A percentile compares a stretch with the other conserved stretches of the same genome.
These are phyloP conservation scores for Drosophila leontia DNA, from an alignment of 1,140 invertebrate species.

Conservation along the genomic window DNA sequence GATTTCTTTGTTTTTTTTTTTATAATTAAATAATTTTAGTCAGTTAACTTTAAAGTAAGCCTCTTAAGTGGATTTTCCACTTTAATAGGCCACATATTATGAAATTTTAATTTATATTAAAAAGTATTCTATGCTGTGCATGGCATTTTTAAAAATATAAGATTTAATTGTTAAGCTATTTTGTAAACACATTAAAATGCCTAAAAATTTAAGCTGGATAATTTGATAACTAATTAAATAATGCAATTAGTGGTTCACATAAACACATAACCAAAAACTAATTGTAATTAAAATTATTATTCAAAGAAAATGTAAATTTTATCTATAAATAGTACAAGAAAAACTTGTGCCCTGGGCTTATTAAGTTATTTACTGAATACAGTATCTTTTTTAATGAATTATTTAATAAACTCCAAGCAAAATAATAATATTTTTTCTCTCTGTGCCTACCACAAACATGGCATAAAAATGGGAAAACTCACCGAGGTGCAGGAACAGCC, in stretches of 20 bases:
- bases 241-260: not conserved
- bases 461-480: conserved; percentile 23
- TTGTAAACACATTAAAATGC: not conserved
- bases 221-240: not conserved
- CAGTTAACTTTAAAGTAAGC: not conserved
- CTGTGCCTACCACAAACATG: not conserved
- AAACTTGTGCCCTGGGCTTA: too few relatives aligned
- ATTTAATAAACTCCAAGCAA: not conserved
- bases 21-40: not conserved
- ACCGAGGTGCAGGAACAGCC: conserved; percentile 69
- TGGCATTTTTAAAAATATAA: not conserved
- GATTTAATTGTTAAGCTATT: too few relatives aligned
- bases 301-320: too few relatives aligned
- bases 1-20: not conserved
- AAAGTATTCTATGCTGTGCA: not conserved
- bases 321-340: too few relatives aligned
- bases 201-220: not conserved
- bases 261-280: too few relatives aligned
- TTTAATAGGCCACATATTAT: not conserved
- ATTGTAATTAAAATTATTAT: too few relatives aligned
- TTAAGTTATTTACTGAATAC: too few relatives aligned
- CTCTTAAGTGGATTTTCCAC: not conserved
- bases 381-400: not conserved
- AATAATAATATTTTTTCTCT: conserved; percentile 2
- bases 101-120: not conserved